A percentile compares a stretch with the other conserved stretches of the same genome.
phyloP scores from a whole-genome alignment of 1,140 invertebrate genomes.

The Idris sp. region DNA sequence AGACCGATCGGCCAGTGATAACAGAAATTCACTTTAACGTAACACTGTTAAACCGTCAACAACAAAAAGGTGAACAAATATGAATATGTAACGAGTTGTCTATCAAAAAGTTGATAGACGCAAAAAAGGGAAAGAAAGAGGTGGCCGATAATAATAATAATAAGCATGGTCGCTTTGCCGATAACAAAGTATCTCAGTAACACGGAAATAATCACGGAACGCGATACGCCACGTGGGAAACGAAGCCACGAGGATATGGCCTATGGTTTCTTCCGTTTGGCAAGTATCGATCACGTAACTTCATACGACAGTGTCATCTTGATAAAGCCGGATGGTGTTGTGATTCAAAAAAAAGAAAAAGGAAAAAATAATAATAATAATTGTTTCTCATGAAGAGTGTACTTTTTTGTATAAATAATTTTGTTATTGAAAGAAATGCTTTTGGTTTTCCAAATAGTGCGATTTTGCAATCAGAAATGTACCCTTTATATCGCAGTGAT shows the following conservation, averaged over 20 bases:
- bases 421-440: too few species aligned
- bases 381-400: too few species aligned
- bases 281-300: slow-evolving; percentile 29
- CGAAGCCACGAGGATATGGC: slow-evolving; percentile 40
- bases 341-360: too few species aligned
- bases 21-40: too few species aligned
- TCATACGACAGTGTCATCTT: slow-evolving; percentile 25
- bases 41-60: too few species aligned
- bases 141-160: too few species aligned
- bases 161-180: slow-evolving; percentile 47
- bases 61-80: too few species aligned
- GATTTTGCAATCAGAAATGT: slow-evolving; percentile 42
- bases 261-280: slow-evolving; percentile 37
- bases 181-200: slow-evolving; percentile 34
- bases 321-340: slow-evolving; percentile 18
- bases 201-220: slow-evolving; percentile 48
- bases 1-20: too few species aligned
- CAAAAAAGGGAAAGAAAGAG: too few species aligned
- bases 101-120: too few species aligned
- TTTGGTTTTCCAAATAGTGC: slow-evolving; percentile 40
- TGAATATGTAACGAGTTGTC: slow-evolving; percentile 20
- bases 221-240: slow-evolving; percentile 65
- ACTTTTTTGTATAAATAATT: too few species aligned
- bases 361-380: too few species aligned
- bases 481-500: slow-evolving; percentile 65